Conservation (phyloP, 2,113 vertebrate genomes). For the Burhinus oedicnemus region DNA sequence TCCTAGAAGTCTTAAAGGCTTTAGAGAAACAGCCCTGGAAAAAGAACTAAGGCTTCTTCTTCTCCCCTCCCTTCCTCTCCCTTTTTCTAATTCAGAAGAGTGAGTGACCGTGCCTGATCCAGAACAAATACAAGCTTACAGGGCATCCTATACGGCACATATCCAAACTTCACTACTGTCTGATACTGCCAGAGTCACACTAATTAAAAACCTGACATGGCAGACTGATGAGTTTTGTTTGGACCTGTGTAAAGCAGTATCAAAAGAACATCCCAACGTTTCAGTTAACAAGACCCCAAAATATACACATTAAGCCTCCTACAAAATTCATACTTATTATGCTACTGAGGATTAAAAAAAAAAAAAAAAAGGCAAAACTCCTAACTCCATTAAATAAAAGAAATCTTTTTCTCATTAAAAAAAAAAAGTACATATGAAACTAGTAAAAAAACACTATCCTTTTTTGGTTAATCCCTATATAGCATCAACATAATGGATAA, state of each 20-base stretch:
- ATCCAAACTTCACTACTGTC: neutral
- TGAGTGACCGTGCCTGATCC: neutral
- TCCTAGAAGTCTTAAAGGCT: neutral
- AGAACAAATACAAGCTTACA: neutral
- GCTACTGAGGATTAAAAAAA: neutral
- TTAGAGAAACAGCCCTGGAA: neutral
- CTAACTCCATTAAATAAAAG: neutral
- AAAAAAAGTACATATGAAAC: neutral
- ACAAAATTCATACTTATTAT: neutral
- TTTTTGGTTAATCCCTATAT: neutral
- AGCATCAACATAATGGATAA: neutral
- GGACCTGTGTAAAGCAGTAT: neutral
- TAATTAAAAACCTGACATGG: neutral
- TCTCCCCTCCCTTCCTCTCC: neutral
- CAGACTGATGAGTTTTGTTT: neutral
- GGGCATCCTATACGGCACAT: neutral
- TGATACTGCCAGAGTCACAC: neutral
- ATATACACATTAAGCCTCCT: neutral
- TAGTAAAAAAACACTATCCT: neutral
- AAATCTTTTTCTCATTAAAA: neutral
- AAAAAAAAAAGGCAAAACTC: neutral
- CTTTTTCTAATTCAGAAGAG: neutral
- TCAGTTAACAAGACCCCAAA: neutral
- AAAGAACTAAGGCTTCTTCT: neutral
- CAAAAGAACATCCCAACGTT: neutral